phyloP scores from a whole-genome alignment of 1,140 invertebrate species.

The Pachypsylla venusta region DNA sequence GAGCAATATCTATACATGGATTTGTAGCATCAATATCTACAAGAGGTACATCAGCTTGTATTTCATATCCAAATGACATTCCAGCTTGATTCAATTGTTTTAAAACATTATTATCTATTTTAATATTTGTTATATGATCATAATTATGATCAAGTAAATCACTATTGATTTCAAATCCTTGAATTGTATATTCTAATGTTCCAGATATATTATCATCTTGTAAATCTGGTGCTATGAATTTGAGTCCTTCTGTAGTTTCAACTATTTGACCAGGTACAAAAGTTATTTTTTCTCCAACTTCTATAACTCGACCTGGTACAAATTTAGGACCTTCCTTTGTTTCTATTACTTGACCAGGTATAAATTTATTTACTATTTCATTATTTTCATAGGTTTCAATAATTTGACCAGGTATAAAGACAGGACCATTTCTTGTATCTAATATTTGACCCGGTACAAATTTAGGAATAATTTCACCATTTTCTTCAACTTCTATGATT shows the following conservation, averaged over 20 bases:
- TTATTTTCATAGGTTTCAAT: slow-evolving; percentile 52
- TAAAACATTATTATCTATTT: slow-evolving; percentile 42
- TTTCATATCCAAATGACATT: slow-evolving; percentile 48
- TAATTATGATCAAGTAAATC: slow-evolving; percentile 7
- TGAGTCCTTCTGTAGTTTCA: slow-evolving; percentile 50
- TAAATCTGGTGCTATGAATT: slow-evolving; percentile 52
- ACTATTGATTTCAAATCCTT: slow-evolving; percentile 44
- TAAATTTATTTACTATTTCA: slow-evolving; percentile 37
- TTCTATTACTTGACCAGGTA: slow-evolving; percentile 56
- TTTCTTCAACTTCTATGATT: slow-evolving; percentile 48
- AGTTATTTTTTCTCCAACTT: slow-evolving; percentile 46
- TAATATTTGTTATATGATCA: background rate
- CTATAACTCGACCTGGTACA: slow-evolving; percentile 52
- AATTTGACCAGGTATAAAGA: slow-evolving; percentile 57
- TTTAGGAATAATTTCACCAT: slow-evolving; percentile 44
- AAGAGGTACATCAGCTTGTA: slow-evolving; percentile 40
- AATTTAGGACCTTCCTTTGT: slow-evolving; percentile 52
- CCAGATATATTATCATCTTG: slow-evolving; percentile 46
- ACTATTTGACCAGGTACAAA: slow-evolving; percentile 56
- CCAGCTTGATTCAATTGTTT: slow-evolving; percentile 51
- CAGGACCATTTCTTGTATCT: slow-evolving; percentile 51
- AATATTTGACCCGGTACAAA: slow-evolving; percentile 57
- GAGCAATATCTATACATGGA: slow-evolving; percentile 32
- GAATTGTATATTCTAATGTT: slow-evolving; percentile 47
- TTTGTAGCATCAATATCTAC: slow-evolving; percentile 36